phyloP scores from a whole-genome alignment of 2,797 vertebrate genomes.

The Pelobates cultripes region DNA sequence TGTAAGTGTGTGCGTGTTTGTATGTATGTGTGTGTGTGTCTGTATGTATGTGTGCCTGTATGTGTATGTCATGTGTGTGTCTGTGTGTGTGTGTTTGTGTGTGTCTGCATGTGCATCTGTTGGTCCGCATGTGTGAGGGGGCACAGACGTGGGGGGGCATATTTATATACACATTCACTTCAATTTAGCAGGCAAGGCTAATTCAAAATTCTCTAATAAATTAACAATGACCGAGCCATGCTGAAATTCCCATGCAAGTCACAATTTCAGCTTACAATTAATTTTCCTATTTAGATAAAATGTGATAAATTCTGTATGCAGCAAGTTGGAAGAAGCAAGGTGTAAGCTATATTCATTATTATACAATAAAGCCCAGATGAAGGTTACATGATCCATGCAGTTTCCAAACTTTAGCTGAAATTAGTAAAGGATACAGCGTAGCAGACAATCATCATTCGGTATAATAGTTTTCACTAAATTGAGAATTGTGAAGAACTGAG shows the following conservation, averaged over 20 bases:
- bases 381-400: background rate
- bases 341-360: background rate
- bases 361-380: background rate
- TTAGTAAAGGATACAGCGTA: background rate
- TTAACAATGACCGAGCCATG: constrained; percentile 14
- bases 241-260: background rate
- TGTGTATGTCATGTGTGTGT: no score
- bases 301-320: background rate
- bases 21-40: no score
- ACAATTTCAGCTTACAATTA: background rate
- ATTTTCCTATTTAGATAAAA: constrained; percentile 14
- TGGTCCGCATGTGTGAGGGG: no score
- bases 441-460: background rate
- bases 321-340: background rate
- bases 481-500: no score
- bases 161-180: background rate
- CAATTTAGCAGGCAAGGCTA: background rate
- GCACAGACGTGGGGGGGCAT: no score
- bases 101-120: no score
- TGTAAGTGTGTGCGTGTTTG: no score
- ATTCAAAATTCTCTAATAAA: background rate
- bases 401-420: background rate
- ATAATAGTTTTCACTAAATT: no score
- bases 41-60: no score
- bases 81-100: no score